These are phyloP conservation scores for Drosophila grimshawi DNA, from an alignment of 1,140 invertebrate species.

Conservation along the genomic window DNA sequence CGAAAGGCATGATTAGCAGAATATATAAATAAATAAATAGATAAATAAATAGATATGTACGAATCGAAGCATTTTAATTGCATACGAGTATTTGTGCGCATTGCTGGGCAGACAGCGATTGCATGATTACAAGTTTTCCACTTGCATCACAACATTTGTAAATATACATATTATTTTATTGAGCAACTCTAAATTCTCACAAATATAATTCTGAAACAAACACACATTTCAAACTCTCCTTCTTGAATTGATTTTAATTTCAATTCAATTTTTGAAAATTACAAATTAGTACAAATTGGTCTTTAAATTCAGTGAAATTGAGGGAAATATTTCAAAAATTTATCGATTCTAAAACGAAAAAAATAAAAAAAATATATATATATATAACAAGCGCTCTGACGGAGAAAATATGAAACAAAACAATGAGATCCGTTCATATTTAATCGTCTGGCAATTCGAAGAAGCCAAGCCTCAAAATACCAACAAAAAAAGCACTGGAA, in stretches of 20 bases:
- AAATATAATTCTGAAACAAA: background rate
- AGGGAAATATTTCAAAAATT: too few relatives aligned
- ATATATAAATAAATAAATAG: too few relatives aligned
- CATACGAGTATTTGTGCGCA: conserved; percentile 14
- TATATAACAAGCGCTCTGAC: too few relatives aligned
- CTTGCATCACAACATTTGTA: conserved; percentile 23
- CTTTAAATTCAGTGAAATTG: too few relatives aligned
- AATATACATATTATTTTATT: conserved; percentile 12
- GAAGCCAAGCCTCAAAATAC: conserved; percentile 48
- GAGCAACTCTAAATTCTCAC: background rate
- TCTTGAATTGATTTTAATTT: too few relatives aligned
- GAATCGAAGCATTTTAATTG: conserved; percentile 27
- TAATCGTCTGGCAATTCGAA: conserved; percentile 24
- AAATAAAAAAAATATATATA: too few relatives aligned
- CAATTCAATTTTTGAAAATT: too few relatives aligned
- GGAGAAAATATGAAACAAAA: too few relatives aligned
- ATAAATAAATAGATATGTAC: conserved; percentile 35
- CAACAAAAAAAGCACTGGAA: conserved; percentile 1
- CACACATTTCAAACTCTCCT: too few relatives aligned
- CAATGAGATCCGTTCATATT: conserved; percentile 27
- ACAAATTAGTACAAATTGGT: too few relatives aligned
- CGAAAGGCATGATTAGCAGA: conserved; percentile 68
- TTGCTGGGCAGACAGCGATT: background rate
- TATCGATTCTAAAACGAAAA: too few relatives aligned
- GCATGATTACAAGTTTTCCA: background rate